Evolutionary conservation across 2,888 invertebrate genomes (phyloP), one percentile per base, ranked within the genome.

Genomic region (Leptinotarsa haldemani): DNA sequence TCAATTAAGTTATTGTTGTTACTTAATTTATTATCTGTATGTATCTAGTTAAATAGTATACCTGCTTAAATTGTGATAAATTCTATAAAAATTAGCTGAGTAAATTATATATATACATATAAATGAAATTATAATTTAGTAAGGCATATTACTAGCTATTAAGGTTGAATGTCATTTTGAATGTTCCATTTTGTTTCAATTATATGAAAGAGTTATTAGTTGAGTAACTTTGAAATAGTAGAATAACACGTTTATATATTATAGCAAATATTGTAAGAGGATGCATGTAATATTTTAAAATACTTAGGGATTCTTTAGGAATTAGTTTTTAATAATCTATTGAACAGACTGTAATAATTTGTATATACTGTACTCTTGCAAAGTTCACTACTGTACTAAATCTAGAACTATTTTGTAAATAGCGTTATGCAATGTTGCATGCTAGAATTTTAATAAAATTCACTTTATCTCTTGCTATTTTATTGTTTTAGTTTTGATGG

Each of bases 41-140:
- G 79, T 80, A 82, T 80, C 79, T 80, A 79, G 77, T 80, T 77
- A 73, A 77, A 77, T 84, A 83, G 84, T 83, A 82, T 84, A 86
- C 85, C 85, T 85, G 86, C 86, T 86, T 86, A 83, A 80, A 85
- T 83, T 86, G 86, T 86, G 86, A 86, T 86, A 86, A 79, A 82
- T 73, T 69, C 78, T 69, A 75, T 75, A 64, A 72, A 78, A 78
- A 73, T 56, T 75, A 74, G 71, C 73, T 74, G 67, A 79, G 73
- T 78, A 67, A 76, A 72, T 75, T 53, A 53, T 53, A 53, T 53
- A 53, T 56, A 56, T 56, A 56, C 22, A 22, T 16, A 22, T 66
- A 48, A 12, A 68, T 56, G 46, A 53, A 76, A 74, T 65, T 67
- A 69, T 76, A 74, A 70, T 76, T 77, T 77, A 75, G 73, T 77